Evolutionary conservation across 2,113 vertebrate species (phyloP).

Genomic region (Aspiorhynchus laticeps): DNA sequence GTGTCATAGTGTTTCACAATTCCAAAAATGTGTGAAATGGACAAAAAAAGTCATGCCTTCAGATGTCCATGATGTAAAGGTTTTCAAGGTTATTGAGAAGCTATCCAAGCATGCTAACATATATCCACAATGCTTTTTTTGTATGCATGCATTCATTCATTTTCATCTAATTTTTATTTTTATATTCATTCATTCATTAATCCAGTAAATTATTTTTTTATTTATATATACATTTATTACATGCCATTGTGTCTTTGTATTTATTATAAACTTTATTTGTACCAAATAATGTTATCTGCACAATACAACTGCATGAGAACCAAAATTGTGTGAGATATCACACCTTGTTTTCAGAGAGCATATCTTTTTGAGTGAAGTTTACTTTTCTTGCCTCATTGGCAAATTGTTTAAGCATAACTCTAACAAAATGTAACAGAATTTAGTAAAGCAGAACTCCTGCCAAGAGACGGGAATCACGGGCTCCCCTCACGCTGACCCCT

Average conservation of each 20-base stretch:
- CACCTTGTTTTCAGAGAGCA: neutral
- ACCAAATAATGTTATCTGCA: neutral
- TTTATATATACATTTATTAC: neutral
- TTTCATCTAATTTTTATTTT: no score
- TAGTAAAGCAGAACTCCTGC: neutral
- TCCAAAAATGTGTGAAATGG: neutral
- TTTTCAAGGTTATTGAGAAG: neutral
- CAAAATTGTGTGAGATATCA: neutral
- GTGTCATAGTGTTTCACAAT: neutral
- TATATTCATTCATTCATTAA: neutral
- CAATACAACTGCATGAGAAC: neutral
- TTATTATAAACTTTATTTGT: neutral
- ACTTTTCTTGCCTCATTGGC: neutral
- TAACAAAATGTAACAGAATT: neutral
- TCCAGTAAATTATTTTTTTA: neutral
- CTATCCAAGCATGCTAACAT: neutral
- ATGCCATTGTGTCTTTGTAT: no score
- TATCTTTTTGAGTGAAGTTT: neutral
- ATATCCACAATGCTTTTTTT: neutral
- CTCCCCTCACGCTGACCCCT: slow-evolving; percentile 30
- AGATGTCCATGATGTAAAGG: neutral
- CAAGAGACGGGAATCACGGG: neutral
- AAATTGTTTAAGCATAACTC: slow-evolving; percentile 12
- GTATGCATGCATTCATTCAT: no score
- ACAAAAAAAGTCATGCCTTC: neutral